These are phyloP conservation scores for Oreohelix idahoensis DNA, from an alignment of 1,140 invertebrate species.

Conservation along the genomic window DNA sequence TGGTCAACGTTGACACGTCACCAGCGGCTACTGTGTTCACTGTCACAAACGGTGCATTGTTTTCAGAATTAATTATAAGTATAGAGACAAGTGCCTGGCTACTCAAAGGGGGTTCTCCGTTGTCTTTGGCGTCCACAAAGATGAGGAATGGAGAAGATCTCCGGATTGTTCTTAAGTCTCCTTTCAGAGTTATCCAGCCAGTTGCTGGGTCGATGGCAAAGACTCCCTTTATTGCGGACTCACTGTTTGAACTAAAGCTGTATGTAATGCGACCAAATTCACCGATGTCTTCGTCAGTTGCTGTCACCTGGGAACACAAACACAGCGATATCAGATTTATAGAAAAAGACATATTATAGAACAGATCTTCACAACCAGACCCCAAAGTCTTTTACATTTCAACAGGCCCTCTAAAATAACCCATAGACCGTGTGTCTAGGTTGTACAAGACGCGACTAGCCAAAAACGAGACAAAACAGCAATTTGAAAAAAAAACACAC, in stretches of 20 bases:
- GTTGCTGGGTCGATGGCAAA: constrained; percentile 55
- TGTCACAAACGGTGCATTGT: constrained; percentile 79
- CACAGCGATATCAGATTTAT: too few relatives aligned
- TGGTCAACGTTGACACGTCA: constrained; percentile 76
- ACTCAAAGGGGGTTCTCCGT: constrained; percentile 90
- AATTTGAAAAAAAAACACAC: too few relatives aligned
- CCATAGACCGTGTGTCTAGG: too few relatives aligned
- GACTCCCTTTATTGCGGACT: constrained; percentile 42
- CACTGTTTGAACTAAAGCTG: constrained; percentile 76
- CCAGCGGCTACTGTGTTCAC: constrained; percentile 49
- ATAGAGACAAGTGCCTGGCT: constrained; percentile 94
- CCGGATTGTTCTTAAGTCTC: constrained; percentile 3
- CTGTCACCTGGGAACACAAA: constrained; percentile 76
- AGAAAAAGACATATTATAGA: too few relatives aligned
- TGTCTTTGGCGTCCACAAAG: constrained; percentile 93
- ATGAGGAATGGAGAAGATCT: constrained; percentile 73
- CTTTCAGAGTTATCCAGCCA: constrained; percentile 52
- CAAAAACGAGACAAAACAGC: too few relatives aligned
- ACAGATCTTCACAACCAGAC: too few relatives aligned
- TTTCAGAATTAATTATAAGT: constrained; percentile 69
- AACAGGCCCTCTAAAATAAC: too few relatives aligned
- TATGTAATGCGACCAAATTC: constrained; percentile 85
- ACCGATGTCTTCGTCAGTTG: constrained; percentile 86
- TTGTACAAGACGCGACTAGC: too few relatives aligned
- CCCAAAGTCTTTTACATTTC: too few relatives aligned